phyloP scores from a whole-genome alignment of 2,113 vertebrate species.

The Petrocephalus zakoni region DNA sequence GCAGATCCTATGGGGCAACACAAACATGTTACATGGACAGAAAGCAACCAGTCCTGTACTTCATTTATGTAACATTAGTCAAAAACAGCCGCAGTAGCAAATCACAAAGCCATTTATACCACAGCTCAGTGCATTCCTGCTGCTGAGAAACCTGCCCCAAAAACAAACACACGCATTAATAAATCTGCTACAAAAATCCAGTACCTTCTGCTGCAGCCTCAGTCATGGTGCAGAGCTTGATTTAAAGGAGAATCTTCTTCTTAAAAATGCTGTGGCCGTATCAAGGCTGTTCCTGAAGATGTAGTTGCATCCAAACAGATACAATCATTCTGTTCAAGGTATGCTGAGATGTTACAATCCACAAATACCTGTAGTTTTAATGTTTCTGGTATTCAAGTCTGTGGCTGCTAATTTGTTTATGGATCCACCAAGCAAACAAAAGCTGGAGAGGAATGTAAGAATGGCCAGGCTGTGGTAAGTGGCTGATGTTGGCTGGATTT shows the following conservation, averaged over 20 bases:
- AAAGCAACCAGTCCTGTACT: neutral
- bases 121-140: neutral
- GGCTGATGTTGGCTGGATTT: slow-evolving; percentile 34
- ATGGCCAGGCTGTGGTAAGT: slow-evolving; percentile 29
- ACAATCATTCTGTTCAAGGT: neutral
- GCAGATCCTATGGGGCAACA: neutral
- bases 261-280: neutral
- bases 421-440: slow-evolving; percentile 34
- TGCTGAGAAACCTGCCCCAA: neutral
- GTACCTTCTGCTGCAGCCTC: slow-evolving; percentile 52
- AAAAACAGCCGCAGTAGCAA: neutral
- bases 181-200: slow-evolving; percentile 10
- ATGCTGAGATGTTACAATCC: neutral
- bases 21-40: neutral
- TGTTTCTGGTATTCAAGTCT: slow-evolving; percentile 37
- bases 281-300: neutral
- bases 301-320: neutral
- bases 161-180: neutral
- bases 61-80: neutral
- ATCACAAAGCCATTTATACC: neutral
- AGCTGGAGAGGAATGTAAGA: slow-evolving; percentile 39
- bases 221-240: slow-evolving; percentile 43
- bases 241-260: neutral
- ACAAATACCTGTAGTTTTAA: neutral
- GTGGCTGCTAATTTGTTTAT: slow-evolving; percentile 42